A percentile compares a stretch with the other conserved stretches of the same genome.
Conservation (phyloP, 2,888 invertebrate species). For the Patella caerulea region DNA sequence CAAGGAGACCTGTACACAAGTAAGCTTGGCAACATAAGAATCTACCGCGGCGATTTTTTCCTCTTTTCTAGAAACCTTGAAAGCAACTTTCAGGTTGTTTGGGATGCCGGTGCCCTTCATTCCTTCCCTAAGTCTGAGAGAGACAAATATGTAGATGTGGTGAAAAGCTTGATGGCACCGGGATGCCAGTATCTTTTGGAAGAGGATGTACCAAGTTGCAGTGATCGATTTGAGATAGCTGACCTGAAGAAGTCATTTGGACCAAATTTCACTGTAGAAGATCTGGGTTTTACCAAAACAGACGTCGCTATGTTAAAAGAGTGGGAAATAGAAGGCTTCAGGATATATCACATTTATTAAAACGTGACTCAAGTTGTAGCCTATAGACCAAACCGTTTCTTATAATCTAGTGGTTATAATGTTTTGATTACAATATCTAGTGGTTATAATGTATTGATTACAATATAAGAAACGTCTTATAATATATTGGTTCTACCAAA, state of each 20-base stretch:
- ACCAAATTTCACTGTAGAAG: background rate
- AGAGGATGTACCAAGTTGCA: background rate
- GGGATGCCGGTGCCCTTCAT: conserved; percentile 1
- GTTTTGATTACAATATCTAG: too few species aligned
- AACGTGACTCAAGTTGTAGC: too few species aligned
- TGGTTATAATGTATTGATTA: too few species aligned
- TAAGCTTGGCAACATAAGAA: background rate
- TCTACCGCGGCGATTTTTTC: background rate
- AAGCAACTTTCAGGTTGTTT: background rate
- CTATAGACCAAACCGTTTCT: too few species aligned
- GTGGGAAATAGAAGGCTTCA: background rate
- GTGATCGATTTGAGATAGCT: background rate
- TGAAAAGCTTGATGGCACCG: background rate
- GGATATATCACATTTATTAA: background rate
- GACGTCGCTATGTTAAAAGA: background rate
- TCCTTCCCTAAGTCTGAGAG: background rate
- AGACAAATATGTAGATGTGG: background rate
- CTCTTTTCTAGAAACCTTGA: background rate
- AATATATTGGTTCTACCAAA: too few species aligned
- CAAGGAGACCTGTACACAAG: background rate
- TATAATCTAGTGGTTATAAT: too few species aligned
- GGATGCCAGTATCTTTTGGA: background rate
- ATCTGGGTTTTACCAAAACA: background rate
- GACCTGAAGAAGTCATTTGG: background rate
- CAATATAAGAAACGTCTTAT: too few species aligned